phyloP scores from a whole-genome alignment of 2,888 invertebrate genomes.

The Sinelater perroti region DNA sequence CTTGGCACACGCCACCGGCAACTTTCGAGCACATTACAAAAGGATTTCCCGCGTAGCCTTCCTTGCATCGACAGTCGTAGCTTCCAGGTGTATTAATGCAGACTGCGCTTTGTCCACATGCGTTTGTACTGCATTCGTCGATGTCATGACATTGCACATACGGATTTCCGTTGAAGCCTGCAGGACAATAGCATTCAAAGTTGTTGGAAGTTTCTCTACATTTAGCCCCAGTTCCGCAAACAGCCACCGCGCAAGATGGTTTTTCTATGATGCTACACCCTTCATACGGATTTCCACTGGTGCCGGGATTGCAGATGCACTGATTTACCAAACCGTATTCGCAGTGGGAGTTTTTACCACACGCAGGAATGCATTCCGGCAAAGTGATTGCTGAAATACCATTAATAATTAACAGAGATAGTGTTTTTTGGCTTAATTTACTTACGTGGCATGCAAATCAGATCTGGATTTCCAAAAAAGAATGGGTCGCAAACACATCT shows the following conservation, averaged over 20 bases:
- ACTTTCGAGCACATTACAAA: slow-evolving; percentile 81
- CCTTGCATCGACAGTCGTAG: slow-evolving; percentile 89
- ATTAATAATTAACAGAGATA: not conserved
- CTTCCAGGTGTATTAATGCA: slow-evolving; percentile 91
- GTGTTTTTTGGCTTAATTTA: slow-evolving; percentile 50
- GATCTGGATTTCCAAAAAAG: slow-evolving; percentile 88
- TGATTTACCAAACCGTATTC: slow-evolving; percentile 80
- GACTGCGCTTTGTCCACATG: slow-evolving; percentile 84
- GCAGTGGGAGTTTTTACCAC: slow-evolving; percentile 87
- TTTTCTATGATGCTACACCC: slow-evolving; percentile 77
- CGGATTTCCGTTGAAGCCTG: slow-evolving; percentile 87
- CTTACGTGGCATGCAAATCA: slow-evolving; percentile 92
- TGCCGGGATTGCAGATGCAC: slow-evolving; percentile 86
- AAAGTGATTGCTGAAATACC: slow-evolving; percentile 72
- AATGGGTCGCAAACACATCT: slow-evolving; percentile 88
- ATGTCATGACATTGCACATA: slow-evolving; percentile 86
- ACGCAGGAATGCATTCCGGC: slow-evolving; percentile 81
- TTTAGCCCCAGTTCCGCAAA: slow-evolving; percentile 82
- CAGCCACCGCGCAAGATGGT: slow-evolving; percentile 74
- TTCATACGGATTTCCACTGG: slow-evolving; percentile 87
- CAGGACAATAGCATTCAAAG: slow-evolving; percentile 83
- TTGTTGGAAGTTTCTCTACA: slow-evolving; percentile 79
- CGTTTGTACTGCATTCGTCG: slow-evolving; percentile 80
- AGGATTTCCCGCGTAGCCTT: slow-evolving; percentile 86
- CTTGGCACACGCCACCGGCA: slow-evolving; percentile 73